Base-by-base conservation (phyloP, 2,797 vertebrate species). In the Amblyopsis hoosieri region DNA sequence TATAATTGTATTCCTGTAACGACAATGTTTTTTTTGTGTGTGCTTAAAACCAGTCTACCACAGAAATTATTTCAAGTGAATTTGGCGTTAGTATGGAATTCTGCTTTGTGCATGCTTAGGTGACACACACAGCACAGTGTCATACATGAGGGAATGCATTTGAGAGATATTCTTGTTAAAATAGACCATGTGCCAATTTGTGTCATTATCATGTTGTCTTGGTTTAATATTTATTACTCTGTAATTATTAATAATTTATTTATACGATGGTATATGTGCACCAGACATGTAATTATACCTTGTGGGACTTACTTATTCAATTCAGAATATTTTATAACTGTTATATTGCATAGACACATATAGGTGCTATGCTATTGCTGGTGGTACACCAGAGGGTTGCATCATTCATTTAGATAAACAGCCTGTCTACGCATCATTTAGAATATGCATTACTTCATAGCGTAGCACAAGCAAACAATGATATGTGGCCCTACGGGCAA, bases 181-280 rank as follows among this genome's bases (percentile, higher is more conserved):
- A 65, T 42, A 50, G 15, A 67, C 14, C 53, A 14, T 42, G 67
- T 58, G 71, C 79, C 80, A 75, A 72, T 69, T 81, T 76, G 67
- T 85, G 76, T 82, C 79, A 74, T 70, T 45, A 45, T 70, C 60
- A 75, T 79, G 69, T 86, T 85, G 79, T 82, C 77, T 84, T 79
- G 78, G 80, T 87, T 90, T 83, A 87, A 89, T 88, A 86, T 88
- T 89, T 87, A 64, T 88, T 82, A 88, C 88, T 88, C 85, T 87
- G 85, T 87, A 61, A 89, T 89, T 87, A 74, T 77, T 76, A 82
- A 74, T 88, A 69, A 89, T 91, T 90, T 81, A 89, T 90, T 90
- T 77, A 90, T 87, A 65, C 70, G 58, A 60, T 49, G 66, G 74
- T 72, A 66, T 76, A 69, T 62, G 71, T 71, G 67, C 68, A 66